Evolutionary conservation across 2,888 invertebrate species (phyloP), one percentile per base, ranked within the genome.

Genomic region (Galeopsomyia nigrocyanea): DNA sequence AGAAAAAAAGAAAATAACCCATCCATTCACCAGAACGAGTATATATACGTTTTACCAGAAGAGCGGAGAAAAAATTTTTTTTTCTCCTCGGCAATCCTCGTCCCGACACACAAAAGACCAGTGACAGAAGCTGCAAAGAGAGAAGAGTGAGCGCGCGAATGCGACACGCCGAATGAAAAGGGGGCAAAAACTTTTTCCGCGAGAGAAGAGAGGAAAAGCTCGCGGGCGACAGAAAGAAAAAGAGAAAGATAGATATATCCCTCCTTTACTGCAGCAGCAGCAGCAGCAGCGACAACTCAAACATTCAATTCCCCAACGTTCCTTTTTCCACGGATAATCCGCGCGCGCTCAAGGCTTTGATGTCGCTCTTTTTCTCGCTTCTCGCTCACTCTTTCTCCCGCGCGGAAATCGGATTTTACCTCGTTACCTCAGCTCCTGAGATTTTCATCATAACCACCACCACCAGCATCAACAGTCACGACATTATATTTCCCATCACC

Each of bases 271-370:
- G 2, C 55, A 5, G n/a, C 10, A 19, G 55, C 55, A 19, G n/a
- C n/a, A n/a, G n/a, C n/a, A 55, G 31, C 7, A n/a, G 58, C 56
- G 71, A 69, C 26, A 66, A 51, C 53, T 71, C 71, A 71, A 68
- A 67, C 71, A 70, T 71, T 74, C 74, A 74, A 74, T 70, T 74
- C 63, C 19, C 47, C 39, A 62, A n/a, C 58, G 6, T 62, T 39
- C 53, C 61, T n/a, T 50, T 60, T 39, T 55, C 51, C 55, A 49
- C 39, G 60, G 73, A 73, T 73, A 65, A 73, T 73, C 73, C 65
- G 22, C 57, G 60, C 47, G 2, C 39, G 31, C 50, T 55, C 46
- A 49, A 16, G 17, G 47, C 51, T 71, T 74, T 67, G 68, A 71
- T 63, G 67, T 66, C 56, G 57, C n/a, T 16, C 1, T n/a, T 47